phyloP scores from a whole-genome alignment of 2,113 vertebrate species.

The Motacilla alba region DNA sequence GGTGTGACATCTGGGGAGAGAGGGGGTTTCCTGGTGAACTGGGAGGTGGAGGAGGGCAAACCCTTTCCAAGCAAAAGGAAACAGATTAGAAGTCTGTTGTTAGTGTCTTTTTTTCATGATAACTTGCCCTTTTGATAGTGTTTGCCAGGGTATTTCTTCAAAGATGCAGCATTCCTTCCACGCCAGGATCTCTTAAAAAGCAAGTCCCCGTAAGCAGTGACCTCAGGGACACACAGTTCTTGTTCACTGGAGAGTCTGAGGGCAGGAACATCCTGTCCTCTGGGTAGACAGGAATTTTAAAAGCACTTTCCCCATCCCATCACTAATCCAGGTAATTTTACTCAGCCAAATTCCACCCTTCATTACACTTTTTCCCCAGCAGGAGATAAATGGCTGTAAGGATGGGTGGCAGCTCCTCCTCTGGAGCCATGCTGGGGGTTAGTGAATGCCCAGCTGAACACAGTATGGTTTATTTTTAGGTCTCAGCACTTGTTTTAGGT shows the following conservation, averaged over 20 bases:
- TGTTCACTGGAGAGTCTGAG: background rate
- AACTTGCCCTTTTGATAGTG: background rate
- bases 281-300: background rate
- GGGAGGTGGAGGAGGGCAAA: background rate
- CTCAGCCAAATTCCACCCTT: background rate
- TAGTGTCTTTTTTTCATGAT: background rate
- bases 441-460: background rate
- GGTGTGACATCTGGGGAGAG: background rate
- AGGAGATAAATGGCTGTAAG: background rate
- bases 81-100: background rate
- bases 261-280: background rate
- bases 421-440: background rate
- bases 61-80: background rate
- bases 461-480: background rate
- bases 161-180: background rate
- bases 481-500: background rate
- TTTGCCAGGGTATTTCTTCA: background rate
- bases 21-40: background rate
- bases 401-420: background rate
- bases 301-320: background rate
- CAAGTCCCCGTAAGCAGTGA: background rate
- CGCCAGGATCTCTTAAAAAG: background rate
- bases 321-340: slow-evolving; percentile 24
- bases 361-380: background rate
- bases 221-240: background rate